phyloP scores from a whole-genome alignment of 2,888 invertebrate genomes.

The Xestia c-nigrum region DNA sequence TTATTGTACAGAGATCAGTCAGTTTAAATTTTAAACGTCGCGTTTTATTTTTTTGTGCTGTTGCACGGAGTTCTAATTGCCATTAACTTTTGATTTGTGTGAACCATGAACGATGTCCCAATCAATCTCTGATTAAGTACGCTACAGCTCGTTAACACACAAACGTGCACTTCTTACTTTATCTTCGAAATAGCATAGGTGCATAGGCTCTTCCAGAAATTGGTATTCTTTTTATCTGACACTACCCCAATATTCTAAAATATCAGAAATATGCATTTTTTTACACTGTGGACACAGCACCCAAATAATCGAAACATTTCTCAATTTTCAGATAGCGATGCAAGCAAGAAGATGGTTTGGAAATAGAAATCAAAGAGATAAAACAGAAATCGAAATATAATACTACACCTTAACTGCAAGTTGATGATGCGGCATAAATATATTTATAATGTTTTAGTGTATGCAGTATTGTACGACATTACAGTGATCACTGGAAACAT shows the following conservation, averaged over 20 bases:
- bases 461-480: conserved; percentile 14
- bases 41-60: neutral
- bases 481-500: conserved; percentile 7
- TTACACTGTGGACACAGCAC: neutral
- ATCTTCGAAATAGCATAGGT: conserved; percentile 1
- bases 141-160: neutral
- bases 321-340: conserved; percentile 76
- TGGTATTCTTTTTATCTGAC: neutral
- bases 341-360: conserved; percentile 73
- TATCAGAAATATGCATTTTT: neutral
- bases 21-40: neutral
- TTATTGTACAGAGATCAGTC: neutral
- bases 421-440: conserved; percentile 30
- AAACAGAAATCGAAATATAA: conserved; percentile 70
- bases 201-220: neutral
- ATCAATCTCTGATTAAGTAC: conserved; percentile 35
- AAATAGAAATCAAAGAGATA: conserved; percentile 73
- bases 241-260: neutral
- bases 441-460: conserved; percentile 32
- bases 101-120: conserved; percentile 10
- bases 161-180: neutral
- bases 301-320: conserved; percentile 8
- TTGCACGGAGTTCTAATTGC: neutral
- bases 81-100: conserved; percentile 28
- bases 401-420: neutral